Evolutionary conservation across 1,140 invertebrate species (phyloP).

Genomic region (Calycopis cecrops): DNA sequence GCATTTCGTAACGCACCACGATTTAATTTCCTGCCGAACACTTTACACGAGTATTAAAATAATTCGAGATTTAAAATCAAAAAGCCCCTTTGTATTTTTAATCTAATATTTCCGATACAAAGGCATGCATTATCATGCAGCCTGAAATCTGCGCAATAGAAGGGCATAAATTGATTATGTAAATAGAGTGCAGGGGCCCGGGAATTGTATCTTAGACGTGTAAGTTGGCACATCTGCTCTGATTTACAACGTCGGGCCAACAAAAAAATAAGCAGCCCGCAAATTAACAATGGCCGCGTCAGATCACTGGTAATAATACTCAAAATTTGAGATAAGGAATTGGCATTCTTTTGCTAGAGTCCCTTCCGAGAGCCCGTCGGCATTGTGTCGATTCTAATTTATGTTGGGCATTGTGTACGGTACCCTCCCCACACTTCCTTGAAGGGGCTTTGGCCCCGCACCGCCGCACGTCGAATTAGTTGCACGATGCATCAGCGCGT

Average conservation of each 20-base stretch:
- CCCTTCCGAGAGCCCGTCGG: constrained; percentile 61
- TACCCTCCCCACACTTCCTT: constrained; percentile 67
- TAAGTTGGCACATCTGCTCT: constrained; percentile 58
- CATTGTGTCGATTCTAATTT: constrained; percentile 73
- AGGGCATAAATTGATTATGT: constrained; percentile 51
- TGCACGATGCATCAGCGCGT: constrained; percentile 58
- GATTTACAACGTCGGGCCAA: constrained; percentile 46
- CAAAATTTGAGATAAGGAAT: constrained; percentile 66
- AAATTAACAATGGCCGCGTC: constrained; percentile 55
- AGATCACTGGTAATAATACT: constrained; percentile 63
- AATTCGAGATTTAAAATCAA: constrained; percentile 4
- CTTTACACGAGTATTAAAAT: no score
- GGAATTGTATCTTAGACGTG: constrained; percentile 46
- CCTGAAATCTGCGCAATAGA: constrained; percentile 35
- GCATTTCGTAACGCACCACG: no score
- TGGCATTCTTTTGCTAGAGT: constrained; percentile 68
- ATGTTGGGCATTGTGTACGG: constrained; percentile 68
- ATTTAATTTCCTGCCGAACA: no score
- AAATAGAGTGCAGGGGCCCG: constrained; percentile 44
- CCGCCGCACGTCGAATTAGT: constrained; percentile 59
- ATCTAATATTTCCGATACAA: constrained; percentile 30
- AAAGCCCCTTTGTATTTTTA: constrained; percentile 22
- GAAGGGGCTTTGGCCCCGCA: constrained; percentile 48
- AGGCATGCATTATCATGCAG: constrained; percentile 19
- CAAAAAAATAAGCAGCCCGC: constrained; percentile 37